Conservation (phyloP, 2,113 vertebrate species). For the Pterocles burchelli region DNA sequence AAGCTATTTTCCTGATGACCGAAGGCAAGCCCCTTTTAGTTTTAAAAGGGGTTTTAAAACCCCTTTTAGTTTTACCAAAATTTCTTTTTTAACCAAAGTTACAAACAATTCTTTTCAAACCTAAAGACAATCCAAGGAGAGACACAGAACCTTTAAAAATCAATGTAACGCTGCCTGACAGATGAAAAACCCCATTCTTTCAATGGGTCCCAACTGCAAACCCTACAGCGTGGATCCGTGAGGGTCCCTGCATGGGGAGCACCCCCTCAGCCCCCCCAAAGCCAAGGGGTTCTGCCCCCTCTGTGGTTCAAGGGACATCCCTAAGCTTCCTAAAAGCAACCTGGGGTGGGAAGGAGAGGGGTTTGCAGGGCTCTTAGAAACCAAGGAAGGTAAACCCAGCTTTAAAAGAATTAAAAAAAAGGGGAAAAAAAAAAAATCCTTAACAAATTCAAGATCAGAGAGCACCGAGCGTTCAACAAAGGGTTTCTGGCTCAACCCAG, state of each 20-base stretch:
- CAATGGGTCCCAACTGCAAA: not conserved
- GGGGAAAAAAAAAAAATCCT: too few relatives aligned
- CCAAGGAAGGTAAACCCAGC: not conserved
- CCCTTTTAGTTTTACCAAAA: not conserved
- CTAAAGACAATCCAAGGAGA: not conserved
- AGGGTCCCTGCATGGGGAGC: too few relatives aligned
- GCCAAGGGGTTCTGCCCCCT: accelerated
- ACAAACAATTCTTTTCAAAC: not conserved
- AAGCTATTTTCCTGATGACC: not conserved
- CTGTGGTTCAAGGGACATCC: accelerated
- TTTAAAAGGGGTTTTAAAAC: too few relatives aligned
- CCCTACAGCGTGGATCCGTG: too few relatives aligned
- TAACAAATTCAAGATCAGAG: accelerated
- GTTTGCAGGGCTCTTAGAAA: not conserved
- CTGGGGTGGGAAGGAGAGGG: accelerated
- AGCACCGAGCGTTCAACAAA: not conserved
- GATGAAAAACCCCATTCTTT: not conserved
- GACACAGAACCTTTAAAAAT: not conserved
- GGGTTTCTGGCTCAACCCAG: not conserved
- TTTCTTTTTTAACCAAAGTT: not conserved
- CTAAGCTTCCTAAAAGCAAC: not conserved
- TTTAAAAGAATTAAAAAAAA: not conserved
- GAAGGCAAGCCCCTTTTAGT: not conserved
- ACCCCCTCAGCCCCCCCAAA: too few relatives aligned
- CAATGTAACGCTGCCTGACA: not conserved